A percentile compares a stretch with the other conserved stretches of the same genome.
phyloP scores from a whole-genome alignment of 2,797 vertebrate genomes.

The Labeo calbasu region DNA sequence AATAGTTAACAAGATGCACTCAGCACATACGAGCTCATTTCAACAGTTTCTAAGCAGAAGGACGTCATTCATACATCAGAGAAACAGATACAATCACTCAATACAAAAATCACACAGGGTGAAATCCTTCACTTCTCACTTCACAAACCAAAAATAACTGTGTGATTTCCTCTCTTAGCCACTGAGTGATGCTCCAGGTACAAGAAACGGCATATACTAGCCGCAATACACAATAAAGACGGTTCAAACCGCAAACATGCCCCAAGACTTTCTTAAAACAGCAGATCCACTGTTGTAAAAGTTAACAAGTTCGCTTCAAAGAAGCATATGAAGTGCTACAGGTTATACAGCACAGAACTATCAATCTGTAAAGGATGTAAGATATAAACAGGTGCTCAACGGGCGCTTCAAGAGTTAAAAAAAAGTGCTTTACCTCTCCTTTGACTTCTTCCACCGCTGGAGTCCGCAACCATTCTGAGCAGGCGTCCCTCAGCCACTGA shows the following conservation, averaged over 20 bases:
- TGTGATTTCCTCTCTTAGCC: constrained; percentile 49
- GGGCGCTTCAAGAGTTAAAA: not conserved
- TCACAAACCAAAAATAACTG: constrained; percentile 19
- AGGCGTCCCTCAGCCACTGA: constrained; percentile 87
- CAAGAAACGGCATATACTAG: constrained; percentile 19
- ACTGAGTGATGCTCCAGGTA: constrained; percentile 57
- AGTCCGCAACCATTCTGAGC: constrained; percentile 79
- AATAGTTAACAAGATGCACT: not conserved
- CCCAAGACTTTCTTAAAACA: not conserved
- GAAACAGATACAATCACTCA: not conserved
- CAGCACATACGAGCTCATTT: not conserved
- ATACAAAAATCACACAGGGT: not conserved
- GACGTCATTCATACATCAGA: constrained; percentile 1
- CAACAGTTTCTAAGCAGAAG: not conserved
- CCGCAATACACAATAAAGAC: not conserved
- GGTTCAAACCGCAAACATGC: not conserved
- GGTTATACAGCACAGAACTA: not conserved
- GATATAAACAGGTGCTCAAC: constrained; percentile 16
- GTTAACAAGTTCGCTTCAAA: not conserved
- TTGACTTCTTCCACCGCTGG: constrained; percentile 84
- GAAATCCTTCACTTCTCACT: constrained; percentile 19
- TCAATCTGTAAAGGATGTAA: not conserved
- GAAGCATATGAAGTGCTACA: constrained; percentile 8
- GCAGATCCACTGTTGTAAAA: constrained; percentile 14
- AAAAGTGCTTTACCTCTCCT: constrained; percentile 84